phyloP scores from a whole-genome alignment of 2,797 vertebrate genomes.

The Eurystomus glaucurus region DNA sequence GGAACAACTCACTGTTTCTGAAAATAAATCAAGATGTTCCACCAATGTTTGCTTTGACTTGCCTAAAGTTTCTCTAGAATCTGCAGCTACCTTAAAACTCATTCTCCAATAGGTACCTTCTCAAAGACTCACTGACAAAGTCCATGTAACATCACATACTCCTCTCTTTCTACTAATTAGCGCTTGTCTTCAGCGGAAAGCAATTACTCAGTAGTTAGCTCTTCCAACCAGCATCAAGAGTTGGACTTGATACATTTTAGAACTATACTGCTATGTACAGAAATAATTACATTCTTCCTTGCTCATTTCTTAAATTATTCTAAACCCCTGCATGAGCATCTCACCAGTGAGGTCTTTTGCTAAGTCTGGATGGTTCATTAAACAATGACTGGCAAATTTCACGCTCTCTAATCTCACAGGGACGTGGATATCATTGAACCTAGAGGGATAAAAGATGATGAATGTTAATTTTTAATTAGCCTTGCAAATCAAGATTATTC shows the following conservation, averaged over 20 bases:
- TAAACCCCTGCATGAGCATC: conserved; percentile 29
- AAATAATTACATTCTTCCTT: conserved; percentile 3
- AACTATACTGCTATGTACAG: neutral
- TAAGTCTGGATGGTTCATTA: conserved; percentile 99
- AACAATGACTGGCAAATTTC: conserved; percentile 99
- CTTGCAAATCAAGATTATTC: conserved; percentile 43
- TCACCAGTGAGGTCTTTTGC: conserved; percentile 98
- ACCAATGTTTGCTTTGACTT: neutral
- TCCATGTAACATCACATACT: neutral
- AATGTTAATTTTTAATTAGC: conserved; percentile 74
- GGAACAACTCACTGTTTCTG: neutral
- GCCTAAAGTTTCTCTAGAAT: neutral
- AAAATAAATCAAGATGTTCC: neutral
- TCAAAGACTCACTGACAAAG: neutral
- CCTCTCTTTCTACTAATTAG: neutral
- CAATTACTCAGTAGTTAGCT: neutral
- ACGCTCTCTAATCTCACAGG: conserved; percentile 99
- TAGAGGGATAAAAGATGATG: conserved; percentile 73
- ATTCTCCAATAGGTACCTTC: neutral
- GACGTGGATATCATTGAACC: conserved; percentile 99
- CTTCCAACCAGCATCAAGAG: neutral
- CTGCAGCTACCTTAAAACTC: neutral
- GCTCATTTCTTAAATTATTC: neutral
- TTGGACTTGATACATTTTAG: neutral
- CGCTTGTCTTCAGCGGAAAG: neutral